Evolutionary conservation across 2,797 vertebrate genomes (phyloP).

Genomic region (Phoxinus dragarum): DNA sequence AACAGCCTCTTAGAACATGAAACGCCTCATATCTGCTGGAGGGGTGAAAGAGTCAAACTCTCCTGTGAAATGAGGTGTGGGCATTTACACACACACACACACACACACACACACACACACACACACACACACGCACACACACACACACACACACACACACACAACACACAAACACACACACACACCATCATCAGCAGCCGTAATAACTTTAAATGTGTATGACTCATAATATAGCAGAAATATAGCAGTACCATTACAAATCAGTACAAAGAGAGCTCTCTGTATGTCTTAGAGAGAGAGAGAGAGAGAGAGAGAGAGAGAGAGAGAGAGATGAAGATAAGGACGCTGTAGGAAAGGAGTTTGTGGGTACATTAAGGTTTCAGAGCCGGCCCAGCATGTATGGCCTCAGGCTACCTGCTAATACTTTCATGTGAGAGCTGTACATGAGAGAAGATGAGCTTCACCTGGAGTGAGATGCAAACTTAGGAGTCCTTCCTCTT

Average conservation of each 20-base stretch:
- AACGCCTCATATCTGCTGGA: constrained; percentile 47
- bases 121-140: not conserved
- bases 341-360: constrained; percentile 17
- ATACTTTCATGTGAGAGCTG: constrained; percentile 42
- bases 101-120: not conserved
- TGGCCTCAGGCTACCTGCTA: constrained; percentile 37
- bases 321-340: constrained; percentile 23
- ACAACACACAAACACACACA: not conserved
- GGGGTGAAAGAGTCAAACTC: constrained; percentile 40
- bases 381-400: constrained; percentile 10
- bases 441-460: constrained; percentile 26
- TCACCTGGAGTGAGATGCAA: constrained; percentile 26
- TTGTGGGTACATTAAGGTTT: constrained; percentile 44
- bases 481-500: not conserved
- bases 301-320: not conserved
- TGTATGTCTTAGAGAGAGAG: not conserved
- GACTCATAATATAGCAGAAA: constrained; percentile 47
- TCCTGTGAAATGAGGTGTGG: constrained; percentile 38
- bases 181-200: constrained; percentile 3
- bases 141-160: not conserved
- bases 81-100: not conserved
- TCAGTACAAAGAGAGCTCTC: constrained; percentile 30
- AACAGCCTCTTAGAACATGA: constrained; percentile 35
- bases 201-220: constrained; percentile 46
- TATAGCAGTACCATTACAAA: constrained; percentile 32